Conservation (phyloP, 1,140 invertebrate genomes). For the Papilio aristodemus region DNA sequence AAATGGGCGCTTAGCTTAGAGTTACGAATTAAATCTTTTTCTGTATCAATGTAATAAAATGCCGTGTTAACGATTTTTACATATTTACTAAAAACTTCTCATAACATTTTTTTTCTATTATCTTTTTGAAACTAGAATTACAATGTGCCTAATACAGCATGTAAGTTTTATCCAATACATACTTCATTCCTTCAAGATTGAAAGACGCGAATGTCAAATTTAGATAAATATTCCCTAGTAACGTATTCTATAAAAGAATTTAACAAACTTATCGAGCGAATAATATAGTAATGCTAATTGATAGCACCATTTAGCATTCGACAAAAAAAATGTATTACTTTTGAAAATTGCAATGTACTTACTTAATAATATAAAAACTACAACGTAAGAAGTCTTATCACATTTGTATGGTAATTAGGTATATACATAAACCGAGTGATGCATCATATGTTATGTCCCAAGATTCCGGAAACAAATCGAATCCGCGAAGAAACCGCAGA, state of each 20-base stretch:
- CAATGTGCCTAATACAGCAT: constrained; percentile 21
- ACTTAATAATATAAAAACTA: constrained; percentile 56
- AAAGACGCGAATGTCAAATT: constrained; percentile 18
- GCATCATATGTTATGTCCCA: constrained; percentile 40
- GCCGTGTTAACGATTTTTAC: constrained; percentile 22
- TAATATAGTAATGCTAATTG: constrained; percentile 43
- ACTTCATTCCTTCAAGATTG: constrained; percentile 15
- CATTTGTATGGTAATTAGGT: constrained; percentile 68
- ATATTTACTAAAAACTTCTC: constrained; percentile 31
- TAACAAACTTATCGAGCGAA: constrained; percentile 26
- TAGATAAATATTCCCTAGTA: constrained; percentile 21
- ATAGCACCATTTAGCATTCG: constrained; percentile 60
- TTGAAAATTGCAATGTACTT: constrained; percentile 50
- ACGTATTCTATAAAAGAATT: constrained; percentile 24
- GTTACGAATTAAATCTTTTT: constrained; percentile 19
- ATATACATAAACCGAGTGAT: constrained; percentile 59
- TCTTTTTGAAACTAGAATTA: constrained; percentile 27
- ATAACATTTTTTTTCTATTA: constrained; percentile 34
- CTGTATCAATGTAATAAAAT: constrained; percentile 27
- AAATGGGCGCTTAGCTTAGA: constrained; percentile 32
- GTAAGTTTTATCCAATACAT: constrained; percentile 5
- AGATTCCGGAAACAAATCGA: constrained; percentile 27
- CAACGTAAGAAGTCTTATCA: constrained; percentile 68
- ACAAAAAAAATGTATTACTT: constrained; percentile 49
- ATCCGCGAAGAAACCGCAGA: constrained; percentile 44